These are phyloP conservation scores for Delphinus delphis DNA, from an alignment of 2,113 vertebrate genomes.

Conservation along the genomic window DNA sequence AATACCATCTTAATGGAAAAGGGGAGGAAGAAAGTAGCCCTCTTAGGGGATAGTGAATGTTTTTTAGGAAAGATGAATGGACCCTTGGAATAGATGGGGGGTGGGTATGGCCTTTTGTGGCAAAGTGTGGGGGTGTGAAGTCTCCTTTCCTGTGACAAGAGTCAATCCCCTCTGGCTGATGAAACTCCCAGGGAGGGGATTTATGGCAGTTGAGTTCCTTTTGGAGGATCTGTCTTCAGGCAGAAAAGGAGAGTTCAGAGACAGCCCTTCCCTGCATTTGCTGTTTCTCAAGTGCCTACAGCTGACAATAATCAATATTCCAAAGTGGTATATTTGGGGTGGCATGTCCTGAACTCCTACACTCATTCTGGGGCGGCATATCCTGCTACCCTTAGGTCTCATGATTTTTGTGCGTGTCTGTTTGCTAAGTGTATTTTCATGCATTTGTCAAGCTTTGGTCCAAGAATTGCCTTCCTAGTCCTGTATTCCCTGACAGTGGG, in stretches of 20 bases:
- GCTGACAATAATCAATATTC: background rate
- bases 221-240: background rate
- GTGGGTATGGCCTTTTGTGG: background rate
- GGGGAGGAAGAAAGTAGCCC: background rate
- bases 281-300: background rate
- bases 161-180: background rate
- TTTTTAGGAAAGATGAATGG: background rate
- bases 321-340: background rate
- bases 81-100: background rate
- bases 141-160: background rate
- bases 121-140: background rate
- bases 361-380: background rate
- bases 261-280: background rate
- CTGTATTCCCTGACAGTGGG: background rate
- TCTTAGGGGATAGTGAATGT: background rate
- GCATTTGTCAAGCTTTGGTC: background rate
- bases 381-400: background rate
- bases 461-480: background rate
- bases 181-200: background rate
- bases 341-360: background rate
- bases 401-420: background rate
- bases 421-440: background rate
- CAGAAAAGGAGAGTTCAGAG: background rate
- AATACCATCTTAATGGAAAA: background rate
- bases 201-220: background rate